A percentile compares a stretch with the other conserved stretches of the same genome.
These are phyloP conservation scores for Calliphora vicina DNA, from an alignment of 1,140 invertebrate species.

Conservation along the genomic window DNA sequence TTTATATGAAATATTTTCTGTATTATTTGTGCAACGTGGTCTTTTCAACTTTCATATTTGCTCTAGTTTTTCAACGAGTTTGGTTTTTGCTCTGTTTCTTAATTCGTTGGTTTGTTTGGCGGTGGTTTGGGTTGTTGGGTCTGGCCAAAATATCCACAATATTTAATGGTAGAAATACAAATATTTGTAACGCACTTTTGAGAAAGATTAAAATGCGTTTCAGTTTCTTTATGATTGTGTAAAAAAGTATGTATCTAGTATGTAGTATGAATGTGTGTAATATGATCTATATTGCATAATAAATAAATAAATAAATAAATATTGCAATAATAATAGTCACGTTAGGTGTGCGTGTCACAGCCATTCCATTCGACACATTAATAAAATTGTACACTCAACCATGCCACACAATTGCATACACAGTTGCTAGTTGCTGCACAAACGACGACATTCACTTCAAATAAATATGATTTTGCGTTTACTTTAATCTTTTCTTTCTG, in stretches of 20 bases:
- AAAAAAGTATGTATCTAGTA: too few species aligned
- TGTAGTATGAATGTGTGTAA: background rate
- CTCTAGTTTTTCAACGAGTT: constrained; percentile 4
- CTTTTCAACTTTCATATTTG: constrained; percentile 12
- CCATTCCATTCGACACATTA: background rate
- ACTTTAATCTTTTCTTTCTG: background rate
- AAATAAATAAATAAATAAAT: too few species aligned
- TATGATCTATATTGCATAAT: constrained; percentile 10
- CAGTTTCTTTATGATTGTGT: background rate
- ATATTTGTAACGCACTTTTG: background rate
- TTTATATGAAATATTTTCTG: background rate
- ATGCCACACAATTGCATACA: background rate
- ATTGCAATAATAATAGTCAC: constrained; percentile 1
- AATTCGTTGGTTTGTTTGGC: too few species aligned
- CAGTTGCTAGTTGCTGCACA: too few species aligned
- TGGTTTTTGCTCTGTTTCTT: background rate
- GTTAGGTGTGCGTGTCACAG: background rate
- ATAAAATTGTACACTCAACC: background rate
- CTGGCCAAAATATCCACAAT: background rate
- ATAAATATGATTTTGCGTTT: background rate
- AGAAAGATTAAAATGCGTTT: background rate
- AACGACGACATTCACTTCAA: background rate
- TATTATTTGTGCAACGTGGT: background rate
- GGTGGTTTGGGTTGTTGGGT: background rate
- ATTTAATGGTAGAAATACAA: background rate